Conservation (phyloP, 2,888 invertebrate species). For the Smittia sp. region DNA sequence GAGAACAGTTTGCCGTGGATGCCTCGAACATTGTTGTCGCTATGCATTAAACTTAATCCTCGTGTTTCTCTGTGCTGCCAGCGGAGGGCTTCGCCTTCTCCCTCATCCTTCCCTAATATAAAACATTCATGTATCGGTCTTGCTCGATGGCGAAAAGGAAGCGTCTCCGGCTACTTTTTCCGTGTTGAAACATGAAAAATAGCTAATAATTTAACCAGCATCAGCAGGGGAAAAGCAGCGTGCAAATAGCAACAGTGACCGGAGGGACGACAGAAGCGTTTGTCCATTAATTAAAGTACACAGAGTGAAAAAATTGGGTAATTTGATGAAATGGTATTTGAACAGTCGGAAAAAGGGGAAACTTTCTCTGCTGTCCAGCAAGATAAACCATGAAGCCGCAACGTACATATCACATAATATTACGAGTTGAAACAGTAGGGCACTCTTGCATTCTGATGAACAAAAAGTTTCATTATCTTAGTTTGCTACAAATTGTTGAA, state of each 20-base stretch:
- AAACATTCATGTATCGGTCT: constrained; percentile 17
- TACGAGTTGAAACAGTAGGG: neutral
- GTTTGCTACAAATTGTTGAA: neutral
- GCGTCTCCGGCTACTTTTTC: constrained; percentile 14
- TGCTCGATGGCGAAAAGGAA: neutral
- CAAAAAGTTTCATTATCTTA: neutral
- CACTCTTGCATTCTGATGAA: neutral
- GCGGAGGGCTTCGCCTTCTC: neutral
- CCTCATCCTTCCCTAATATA: neutral
- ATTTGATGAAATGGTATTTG: constrained; percentile 33
- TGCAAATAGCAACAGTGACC: neutral
- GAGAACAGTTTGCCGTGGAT: neutral
- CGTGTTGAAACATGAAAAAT: constrained; percentile 37
- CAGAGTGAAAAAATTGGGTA: constrained; percentile 28
- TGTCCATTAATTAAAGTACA: constrained; percentile 36
- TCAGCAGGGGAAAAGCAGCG: neutral
- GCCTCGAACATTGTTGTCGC: constrained; percentile 27
- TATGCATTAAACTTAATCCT: constrained; percentile 39
- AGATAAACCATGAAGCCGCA: constrained; percentile 15
- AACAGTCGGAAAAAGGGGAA: constrained; percentile 1
- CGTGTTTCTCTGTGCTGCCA: constrained; percentile 2
- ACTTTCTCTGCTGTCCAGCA: neutral
- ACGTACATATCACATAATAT: neutral
- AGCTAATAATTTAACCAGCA: constrained; percentile 37
- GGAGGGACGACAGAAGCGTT: constrained; percentile 25